A percentile compares a stretch with the other conserved stretches of the same genome.
Evolutionary conservation across 2,797 vertebrate species (phyloP).

Genomic region (Buceros bicornis): DNA sequence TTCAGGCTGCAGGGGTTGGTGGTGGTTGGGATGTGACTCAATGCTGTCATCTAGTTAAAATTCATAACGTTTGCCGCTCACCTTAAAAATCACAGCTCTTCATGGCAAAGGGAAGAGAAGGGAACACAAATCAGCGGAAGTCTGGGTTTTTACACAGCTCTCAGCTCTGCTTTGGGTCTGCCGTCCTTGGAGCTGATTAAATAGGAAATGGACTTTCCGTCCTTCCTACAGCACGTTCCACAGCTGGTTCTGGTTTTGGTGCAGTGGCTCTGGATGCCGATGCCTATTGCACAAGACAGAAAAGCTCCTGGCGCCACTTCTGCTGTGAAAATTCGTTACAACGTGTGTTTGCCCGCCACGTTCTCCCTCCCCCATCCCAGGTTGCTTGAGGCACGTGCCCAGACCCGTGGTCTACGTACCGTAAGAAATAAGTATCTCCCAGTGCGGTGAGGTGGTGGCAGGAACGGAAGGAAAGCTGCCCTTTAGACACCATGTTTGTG

Average conservation of each 20-base stretch:
- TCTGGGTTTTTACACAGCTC: background rate
- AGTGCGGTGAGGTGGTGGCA: rapidly evolving
- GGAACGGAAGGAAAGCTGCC: background rate
- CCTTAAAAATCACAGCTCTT: background rate
- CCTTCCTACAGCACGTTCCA: background rate
- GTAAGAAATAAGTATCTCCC: background rate
- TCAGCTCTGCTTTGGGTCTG: background rate
- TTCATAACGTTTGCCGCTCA: background rate
- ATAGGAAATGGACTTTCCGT: background rate
- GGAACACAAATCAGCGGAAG: background rate
- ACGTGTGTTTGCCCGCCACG: background rate
- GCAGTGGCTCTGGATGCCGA: background rate
- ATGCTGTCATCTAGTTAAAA: background rate
- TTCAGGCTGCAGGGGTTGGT: background rate
- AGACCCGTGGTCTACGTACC: background rate
- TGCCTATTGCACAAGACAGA: background rate
- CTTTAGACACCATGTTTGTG: background rate
- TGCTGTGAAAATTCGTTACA: background rate
- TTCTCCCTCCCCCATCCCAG: background rate
- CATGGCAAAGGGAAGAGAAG: background rate
- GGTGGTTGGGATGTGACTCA: background rate
- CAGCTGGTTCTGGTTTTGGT: background rate
- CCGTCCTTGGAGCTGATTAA: background rate
- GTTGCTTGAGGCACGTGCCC: background rate
- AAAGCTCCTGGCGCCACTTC: background rate